Percentiles rank a stretch among this genome's conserved stretches.
Conservation (phyloP, 2,797 vertebrate species). For the Peromyscus aztecus region DNA sequence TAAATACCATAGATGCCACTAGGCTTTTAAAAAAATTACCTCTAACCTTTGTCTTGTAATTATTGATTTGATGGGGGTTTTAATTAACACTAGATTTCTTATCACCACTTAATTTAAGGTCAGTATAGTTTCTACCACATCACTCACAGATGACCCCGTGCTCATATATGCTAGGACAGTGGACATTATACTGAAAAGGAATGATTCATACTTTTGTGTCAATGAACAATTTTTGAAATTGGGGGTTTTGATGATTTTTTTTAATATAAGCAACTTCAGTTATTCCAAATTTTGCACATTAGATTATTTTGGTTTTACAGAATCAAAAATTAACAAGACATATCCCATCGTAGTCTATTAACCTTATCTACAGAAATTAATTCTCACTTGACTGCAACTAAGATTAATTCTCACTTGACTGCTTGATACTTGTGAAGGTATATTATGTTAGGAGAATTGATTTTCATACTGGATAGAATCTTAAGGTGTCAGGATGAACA, state of each 20-base stretch:
- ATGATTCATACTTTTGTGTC: conserved; percentile 26
- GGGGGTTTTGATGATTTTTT: conserved; percentile 43
- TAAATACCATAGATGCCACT: not conserved
- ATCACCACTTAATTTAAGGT: not conserved
- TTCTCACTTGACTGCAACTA: conserved; percentile 24
- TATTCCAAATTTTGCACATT: conserved; percentile 26
- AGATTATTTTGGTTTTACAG: conserved; percentile 13
- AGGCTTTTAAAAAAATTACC: conserved; percentile 20
- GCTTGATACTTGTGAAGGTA: not conserved
- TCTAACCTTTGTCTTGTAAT: conserved; percentile 49
- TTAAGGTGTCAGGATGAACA: not conserved
- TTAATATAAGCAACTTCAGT: not conserved
- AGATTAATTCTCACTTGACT: too few species aligned
- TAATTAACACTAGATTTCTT: conserved; percentile 29
- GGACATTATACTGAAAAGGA: not conserved
- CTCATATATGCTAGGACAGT: not conserved
- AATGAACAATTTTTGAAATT: conserved; percentile 51
- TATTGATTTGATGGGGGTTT: conserved; percentile 13
- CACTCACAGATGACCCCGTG: not conserved
- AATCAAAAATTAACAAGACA: conserved; percentile 23
- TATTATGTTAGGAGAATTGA: not conserved
- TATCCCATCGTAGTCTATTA: not conserved
- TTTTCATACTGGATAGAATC: not conserved
- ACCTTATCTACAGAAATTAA: not conserved
- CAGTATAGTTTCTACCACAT: not conserved